Evolutionary conservation across 2,888 invertebrate species (phyloP), one percentile per base, ranked within the genome.

Genomic region (Drosophila differens): DNA sequence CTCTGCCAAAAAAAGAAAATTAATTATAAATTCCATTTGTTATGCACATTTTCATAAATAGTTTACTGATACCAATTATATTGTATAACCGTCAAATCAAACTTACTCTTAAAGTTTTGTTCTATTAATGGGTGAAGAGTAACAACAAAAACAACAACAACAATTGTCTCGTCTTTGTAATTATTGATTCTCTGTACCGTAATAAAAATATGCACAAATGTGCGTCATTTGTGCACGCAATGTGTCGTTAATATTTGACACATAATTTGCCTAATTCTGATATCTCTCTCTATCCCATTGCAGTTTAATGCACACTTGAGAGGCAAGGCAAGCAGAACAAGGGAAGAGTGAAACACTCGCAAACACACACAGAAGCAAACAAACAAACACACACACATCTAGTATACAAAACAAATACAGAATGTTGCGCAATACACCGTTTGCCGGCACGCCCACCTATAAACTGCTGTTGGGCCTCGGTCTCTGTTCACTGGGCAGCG

Each of bases 391-490:
- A 66, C 28, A 54, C 10, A 58, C 65, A 91, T 57, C 39, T 39
- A 30, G n/a, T 30, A 28, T 19, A 69, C 14, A 30, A 83, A 14
- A 63, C 9, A 68, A 25, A 66, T 28, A 66, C 63, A 91, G 70
- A 81, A 93, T 93, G 93, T 87, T 93, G 71, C 90, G 91, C 58
- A 90, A 89, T 69, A 83, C 91, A 59, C 79, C 85, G 9, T 77
- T 92, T 33, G 74, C 85, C 55, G 82, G 83, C 60, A 86, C 89
- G 58, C 93, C 93, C 69, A 91, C 93, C 30, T 91, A 95, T 73
- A 95, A 96, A 39, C 88, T 96, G 44, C 94, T 95, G 53, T 91
- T 96, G 28, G 96, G 96, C 19, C 91, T 96, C 62, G 95, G 96
- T 0, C 91, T 96, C 69, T 95, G 96, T 80, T 95, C 96, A n/a